Base-by-base conservation (phyloP, 1,140 invertebrate genomes). In the Riptortus pedestris region DNA sequence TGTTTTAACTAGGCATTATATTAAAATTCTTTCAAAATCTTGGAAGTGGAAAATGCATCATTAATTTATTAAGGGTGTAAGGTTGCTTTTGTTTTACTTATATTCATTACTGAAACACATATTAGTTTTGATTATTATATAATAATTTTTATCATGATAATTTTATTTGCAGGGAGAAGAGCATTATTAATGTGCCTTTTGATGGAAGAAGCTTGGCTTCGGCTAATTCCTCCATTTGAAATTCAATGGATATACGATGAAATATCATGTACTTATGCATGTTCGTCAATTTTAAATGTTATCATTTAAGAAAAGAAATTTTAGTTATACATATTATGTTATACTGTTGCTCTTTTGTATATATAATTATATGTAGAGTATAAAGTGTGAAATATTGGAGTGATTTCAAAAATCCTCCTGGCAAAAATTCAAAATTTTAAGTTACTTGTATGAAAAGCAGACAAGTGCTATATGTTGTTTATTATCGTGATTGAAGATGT, bases 121-220 rank as follows among this genome's bases (percentile, higher is more conserved):
- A 22, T 14, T 55, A 24, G 18, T 0, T 18, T 55, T 55, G 2
- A 27, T 24, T 27, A 26, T 24, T 55, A 26, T 55, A 24, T 55
- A 7, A 24, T 2, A 26, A 2, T 14, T n/a, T n/a, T n/a, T n/a
- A n/a, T n/a, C n/a, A n/a, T n/a, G n/a, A n/a, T n/a, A n/a, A n/a
- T n/a, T n/a, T n/a, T n/a, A n/a, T n/a, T n/a, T 2, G 12, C 2
- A 24, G 2, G 14, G 24, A 24, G 24, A 16, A 24, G 51, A 55
- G 51, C 51, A 55, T 20, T 24, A 16, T 26, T 12, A 47, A 55
- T 55, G 51, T 55, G 51, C 51, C 51, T 55, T 55, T 55, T 55
- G 18, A 55, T 55, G 31, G n/a, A 38, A 38, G 31, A 38, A 14
- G 14, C 31, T 38, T 14, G 31, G n/a, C n/a, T n/a, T n/a, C n/a